Base-by-base conservation (phyloP, 1,140 invertebrate species). In the Drosophila auraria region DNA sequence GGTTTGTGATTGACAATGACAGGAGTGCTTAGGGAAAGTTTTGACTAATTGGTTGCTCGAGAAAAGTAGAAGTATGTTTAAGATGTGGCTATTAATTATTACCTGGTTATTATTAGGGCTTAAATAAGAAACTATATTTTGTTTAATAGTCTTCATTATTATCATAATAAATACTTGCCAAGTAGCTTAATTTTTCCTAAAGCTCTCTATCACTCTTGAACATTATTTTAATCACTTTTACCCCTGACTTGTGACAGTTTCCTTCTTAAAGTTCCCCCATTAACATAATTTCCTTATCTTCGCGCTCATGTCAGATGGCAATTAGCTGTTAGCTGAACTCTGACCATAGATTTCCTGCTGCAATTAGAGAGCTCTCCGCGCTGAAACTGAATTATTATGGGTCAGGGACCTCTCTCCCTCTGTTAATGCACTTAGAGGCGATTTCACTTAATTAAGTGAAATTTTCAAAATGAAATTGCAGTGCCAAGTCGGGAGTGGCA, bases 311-410 rank as follows among this genome's bases (percentile, higher is more conserved):
- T 78, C 84, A 78, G 57, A 58, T 54, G 50, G 50, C 86, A 89
- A 89, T 89, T 89, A 89, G 81, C 36, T 82, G 81, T 89, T 89
- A 89, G 81, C 36, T 82, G 81, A 89, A 78, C 83, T 81, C 59
- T 81, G 83, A 78, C 86, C 74, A 27, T 27, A 59, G 80, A 78
- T 64, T 58, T 64, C 30, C 33, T 15, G 45, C 14, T 47, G 70
- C 53, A 73, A 73, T 73, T 73, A 73, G 68, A 73, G 71, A 60
- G 59, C 68, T 44, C 47, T 59, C 30, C 15, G 47, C 33, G 45
- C 27, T 51, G 45, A 15, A 60, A 44, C 53, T 73, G 54, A 73
- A 73, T 73, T 61, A 73, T 45, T 40, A n/a, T 40, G 64, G 69
- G 68, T 73, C 57, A 30, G 40, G 53, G 51, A 51, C 27, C 53